phyloP scores from a whole-genome alignment of 2,888 invertebrate genomes.

The Dastarcus helophoroides region DNA sequence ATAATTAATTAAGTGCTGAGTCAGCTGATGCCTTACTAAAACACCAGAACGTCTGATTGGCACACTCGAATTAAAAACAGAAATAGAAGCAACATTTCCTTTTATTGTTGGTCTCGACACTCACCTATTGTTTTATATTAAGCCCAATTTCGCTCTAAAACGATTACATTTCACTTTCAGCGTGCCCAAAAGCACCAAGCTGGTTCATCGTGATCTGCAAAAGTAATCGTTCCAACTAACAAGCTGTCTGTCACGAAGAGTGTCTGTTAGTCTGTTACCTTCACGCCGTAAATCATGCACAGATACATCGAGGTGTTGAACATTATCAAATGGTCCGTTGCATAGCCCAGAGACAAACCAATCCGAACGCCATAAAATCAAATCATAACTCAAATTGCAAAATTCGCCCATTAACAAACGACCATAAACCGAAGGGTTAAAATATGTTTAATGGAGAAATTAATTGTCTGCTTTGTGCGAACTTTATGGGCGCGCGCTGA shows the following conservation, averaged over 20 bases:
- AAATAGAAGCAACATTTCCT: too few relatives aligned
- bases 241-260: constrained; percentile 22
- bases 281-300: constrained; percentile 8
- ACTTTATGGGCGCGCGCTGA: too few relatives aligned
- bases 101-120: too few relatives aligned
- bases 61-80: too few relatives aligned
- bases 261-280: constrained; percentile 6
- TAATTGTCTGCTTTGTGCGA: constrained; percentile 11
- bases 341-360: constrained; percentile 12
- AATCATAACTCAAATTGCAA: constrained; percentile 12
- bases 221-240: constrained; percentile 22
- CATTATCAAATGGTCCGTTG: constrained; percentile 9
- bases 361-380: constrained; percentile 11
- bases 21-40: constrained; percentile 19
- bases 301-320: constrained; percentile 8
- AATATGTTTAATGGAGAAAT: constrained; percentile 11
- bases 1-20: constrained; percentile 27
- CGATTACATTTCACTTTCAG: too few relatives aligned
- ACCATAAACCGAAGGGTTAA: constrained; percentile 11
- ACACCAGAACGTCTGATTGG: constrained; percentile 8
- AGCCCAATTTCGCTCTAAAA: too few relatives aligned
- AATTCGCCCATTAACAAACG: constrained; percentile 12
- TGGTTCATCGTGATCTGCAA: constrained; percentile 16
- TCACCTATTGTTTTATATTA: too few relatives aligned
- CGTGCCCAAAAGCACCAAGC: constrained; percentile 7